These are phyloP conservation scores for Chaunax sp. DNA, from an alignment of 2,797 vertebrate genomes.

Conservation along the genomic window DNA sequence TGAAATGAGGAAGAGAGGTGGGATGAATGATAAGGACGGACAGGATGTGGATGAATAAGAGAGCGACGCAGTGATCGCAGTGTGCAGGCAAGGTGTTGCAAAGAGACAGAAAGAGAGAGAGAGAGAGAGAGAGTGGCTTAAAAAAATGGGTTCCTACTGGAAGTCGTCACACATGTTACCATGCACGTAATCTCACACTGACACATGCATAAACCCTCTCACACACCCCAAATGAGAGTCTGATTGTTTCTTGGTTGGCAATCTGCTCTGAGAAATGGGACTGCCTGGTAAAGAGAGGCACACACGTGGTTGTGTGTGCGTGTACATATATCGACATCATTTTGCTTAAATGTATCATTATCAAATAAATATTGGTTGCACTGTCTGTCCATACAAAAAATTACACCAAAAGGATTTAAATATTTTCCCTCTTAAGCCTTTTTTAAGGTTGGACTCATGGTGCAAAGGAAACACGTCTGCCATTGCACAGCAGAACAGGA, in stretches of 20 bases:
- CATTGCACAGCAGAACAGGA: no score
- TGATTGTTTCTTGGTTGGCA: constrained; percentile 75
- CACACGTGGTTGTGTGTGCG: no score
- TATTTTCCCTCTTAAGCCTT: no score
- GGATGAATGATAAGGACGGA: constrained; percentile 71
- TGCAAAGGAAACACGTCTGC: no score
- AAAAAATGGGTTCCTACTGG: constrained; percentile 38
- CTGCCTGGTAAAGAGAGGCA: constrained; percentile 62
- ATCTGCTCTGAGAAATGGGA: constrained; percentile 75
- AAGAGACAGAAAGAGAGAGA: constrained; percentile 31
- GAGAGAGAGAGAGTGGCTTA: constrained; percentile 31
- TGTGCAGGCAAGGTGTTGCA: constrained; percentile 27
- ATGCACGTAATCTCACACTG: constrained; percentile 15
- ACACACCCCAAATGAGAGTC: constrained; percentile 56
- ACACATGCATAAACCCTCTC: constrained; percentile 14
- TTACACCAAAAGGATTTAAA: no score
- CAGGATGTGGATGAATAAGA: constrained; percentile 71
- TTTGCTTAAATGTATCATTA: no score
- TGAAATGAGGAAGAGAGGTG: constrained; percentile 62
- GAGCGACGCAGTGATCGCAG: constrained; percentile 37
- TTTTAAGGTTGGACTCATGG: no score
- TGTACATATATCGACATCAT: no score
- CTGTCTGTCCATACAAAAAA: no score
- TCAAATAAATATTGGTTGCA: no score
- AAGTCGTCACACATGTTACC: constrained; percentile 44